Percentiles rank a stretch among this genome's conserved stretches.
Conservation (phyloP, 2,797 vertebrate species). For the Microtus obscurus region DNA sequence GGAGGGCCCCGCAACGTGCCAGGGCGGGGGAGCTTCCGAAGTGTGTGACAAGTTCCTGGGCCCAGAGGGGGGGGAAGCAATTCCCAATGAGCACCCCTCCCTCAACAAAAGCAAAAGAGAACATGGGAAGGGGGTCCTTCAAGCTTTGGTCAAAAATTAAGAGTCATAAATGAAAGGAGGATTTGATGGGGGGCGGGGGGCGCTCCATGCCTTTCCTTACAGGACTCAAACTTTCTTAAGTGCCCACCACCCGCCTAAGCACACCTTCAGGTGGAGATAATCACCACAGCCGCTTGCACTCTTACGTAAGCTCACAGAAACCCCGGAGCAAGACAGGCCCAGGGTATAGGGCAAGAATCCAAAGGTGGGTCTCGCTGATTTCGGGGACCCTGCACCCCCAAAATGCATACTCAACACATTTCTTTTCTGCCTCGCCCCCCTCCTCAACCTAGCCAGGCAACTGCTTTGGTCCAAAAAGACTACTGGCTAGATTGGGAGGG, state of each 20-base stretch:
- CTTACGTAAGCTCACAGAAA: background rate
- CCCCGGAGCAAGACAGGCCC: background rate
- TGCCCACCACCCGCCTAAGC: constrained; percentile 51
- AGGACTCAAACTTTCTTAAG: constrained; percentile 78
- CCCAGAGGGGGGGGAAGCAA: constrained; percentile 17
- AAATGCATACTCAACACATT: background rate
- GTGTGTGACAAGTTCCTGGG: constrained; percentile 82
- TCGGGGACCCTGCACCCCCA: background rate
- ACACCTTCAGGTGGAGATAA: background rate
- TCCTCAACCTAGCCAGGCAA: background rate
- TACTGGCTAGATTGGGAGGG: background rate
- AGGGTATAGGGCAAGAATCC: background rate
- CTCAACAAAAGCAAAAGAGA: constrained; percentile 46
- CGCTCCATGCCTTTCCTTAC: constrained; percentile 46
- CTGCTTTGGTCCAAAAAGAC: background rate
- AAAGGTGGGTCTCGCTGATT: background rate
- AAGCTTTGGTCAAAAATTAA: constrained; percentile 64
- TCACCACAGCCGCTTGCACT: background rate
- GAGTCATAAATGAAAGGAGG: background rate
- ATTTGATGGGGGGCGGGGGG: background rate
- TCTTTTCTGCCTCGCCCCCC: constrained; percentile 37
- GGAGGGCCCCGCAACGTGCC: constrained; percentile 82
- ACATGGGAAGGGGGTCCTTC: constrained; percentile 40
- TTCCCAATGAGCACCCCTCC: constrained; percentile 49
- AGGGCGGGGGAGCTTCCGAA: constrained; percentile 79